phyloP scores from a whole-genome alignment of 2,888 invertebrate genomes.

The Cryptophagus acutangulus region DNA sequence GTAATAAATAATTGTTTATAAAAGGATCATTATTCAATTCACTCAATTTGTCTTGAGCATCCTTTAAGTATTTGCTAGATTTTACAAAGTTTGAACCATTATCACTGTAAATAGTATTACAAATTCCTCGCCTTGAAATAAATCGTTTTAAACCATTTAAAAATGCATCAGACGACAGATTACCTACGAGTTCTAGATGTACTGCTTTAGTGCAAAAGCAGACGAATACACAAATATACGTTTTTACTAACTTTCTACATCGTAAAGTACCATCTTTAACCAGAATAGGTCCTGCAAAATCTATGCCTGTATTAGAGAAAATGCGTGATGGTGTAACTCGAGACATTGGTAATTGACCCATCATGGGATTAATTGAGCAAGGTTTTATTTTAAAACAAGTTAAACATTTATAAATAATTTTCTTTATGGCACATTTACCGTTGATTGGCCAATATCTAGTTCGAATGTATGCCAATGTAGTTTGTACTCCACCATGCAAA shows the following conservation, averaged over 20 bases:
- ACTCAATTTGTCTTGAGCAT: conserved; percentile 18
- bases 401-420: conserved; percentile 17
- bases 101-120: conserved; percentile 16
- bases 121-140: conserved; percentile 14
- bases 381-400: conserved; percentile 15
- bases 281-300: conserved; percentile 24
- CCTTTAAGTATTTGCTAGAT: too few species aligned
- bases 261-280: conserved; percentile 12
- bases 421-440: conserved; percentile 12
- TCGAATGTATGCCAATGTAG: conserved; percentile 17
- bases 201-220: conserved; percentile 20
- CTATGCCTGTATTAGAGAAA: conserved; percentile 23
- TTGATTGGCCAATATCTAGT: conserved; percentile 19
- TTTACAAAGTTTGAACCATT: conserved; percentile 26
- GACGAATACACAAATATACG: too few species aligned
- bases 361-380: conserved; percentile 14
- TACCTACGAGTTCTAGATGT: conserved; percentile 21
- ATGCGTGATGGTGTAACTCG: conserved; percentile 15
- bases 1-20: conserved; percentile 4
- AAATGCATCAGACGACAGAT: conserved; percentile 19
- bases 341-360: conserved; percentile 23
- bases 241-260: conserved; percentile 10
- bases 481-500: conserved; percentile 20
- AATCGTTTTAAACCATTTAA: conserved; percentile 23
- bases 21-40: neutral